These are phyloP conservation scores for Rallus limicola DNA, from an alignment of 2,113 vertebrate species.

Conservation along the genomic window DNA sequence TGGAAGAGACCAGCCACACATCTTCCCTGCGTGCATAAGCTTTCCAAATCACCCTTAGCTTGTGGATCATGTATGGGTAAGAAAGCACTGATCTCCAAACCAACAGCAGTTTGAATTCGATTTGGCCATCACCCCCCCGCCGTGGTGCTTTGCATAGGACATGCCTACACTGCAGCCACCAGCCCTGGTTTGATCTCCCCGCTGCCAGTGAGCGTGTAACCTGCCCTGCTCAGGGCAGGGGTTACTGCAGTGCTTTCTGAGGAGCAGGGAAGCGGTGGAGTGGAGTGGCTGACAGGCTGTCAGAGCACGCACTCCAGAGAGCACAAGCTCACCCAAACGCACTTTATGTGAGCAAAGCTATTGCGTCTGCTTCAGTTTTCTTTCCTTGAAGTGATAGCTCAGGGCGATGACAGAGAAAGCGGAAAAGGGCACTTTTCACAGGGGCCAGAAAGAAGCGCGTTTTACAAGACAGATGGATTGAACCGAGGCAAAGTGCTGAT, in stretches of 20 bases:
- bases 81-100: background rate
- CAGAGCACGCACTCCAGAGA: background rate
- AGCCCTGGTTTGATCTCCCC: background rate
- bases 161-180: background rate
- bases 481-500: conserved; percentile 13
- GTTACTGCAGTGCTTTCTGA: background rate
- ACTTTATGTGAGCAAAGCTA: background rate
- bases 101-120: background rate
- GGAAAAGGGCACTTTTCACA: background rate
- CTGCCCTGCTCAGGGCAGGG: too few relatives aligned
- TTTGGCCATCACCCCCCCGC: background rate
- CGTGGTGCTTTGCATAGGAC: rapidly evolving
- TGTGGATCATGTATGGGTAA: background rate
- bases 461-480: background rate
- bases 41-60: background rate
- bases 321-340: background rate
- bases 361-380: background rate
- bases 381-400: background rate
- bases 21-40: background rate
- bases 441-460: background rate
- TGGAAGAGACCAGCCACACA: background rate
- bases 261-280: background rate
- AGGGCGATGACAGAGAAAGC: background rate
- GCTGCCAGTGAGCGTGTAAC: background rate
- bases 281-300: background rate